These are phyloP conservation scores for Nesidiocoris tenuis DNA, from an alignment of 2,888 invertebrate genomes.

Conservation along the genomic window DNA sequence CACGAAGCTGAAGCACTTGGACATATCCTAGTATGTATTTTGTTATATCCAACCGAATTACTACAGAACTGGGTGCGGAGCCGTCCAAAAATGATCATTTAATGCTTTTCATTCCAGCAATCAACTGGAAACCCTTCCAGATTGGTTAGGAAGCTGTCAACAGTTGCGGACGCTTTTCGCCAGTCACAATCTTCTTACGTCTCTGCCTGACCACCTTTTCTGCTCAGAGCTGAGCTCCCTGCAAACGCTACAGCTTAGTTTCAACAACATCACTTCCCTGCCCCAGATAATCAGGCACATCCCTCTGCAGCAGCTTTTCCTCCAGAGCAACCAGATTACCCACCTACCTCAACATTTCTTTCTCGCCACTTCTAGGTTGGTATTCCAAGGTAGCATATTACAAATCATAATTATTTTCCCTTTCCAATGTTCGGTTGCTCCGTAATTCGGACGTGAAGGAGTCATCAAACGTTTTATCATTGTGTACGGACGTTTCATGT, in stretches of 20 bases:
- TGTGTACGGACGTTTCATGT: background rate
- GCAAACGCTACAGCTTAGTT: conserved; percentile 72
- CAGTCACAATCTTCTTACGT: conserved; percentile 69
- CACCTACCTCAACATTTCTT: conserved; percentile 76
- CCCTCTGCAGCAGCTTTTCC: conserved; percentile 64
- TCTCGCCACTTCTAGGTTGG: conserved; percentile 58
- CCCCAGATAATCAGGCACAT: conserved; percentile 68
- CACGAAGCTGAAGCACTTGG: conserved; percentile 69
- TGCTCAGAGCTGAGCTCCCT: conserved; percentile 72
- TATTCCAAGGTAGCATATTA: background rate
- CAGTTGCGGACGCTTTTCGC: conserved; percentile 72
- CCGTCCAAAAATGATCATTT: too few species aligned
- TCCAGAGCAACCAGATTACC: conserved; percentile 77
- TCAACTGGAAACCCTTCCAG: conserved; percentile 69
- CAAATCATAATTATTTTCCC: too few species aligned
- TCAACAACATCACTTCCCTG: conserved; percentile 71
- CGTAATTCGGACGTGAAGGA: too few species aligned
- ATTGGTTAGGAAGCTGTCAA: conserved; percentile 74
- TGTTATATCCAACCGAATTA: too few species aligned
- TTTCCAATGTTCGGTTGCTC: too few species aligned
- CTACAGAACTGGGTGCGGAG: too few species aligned
- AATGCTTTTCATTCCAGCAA: conserved; percentile 59
- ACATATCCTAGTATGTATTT: conserved; percentile 70
- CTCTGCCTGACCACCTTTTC: conserved; percentile 71
- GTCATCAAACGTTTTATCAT: background rate